Evolutionary conservation across 2,797 vertebrate species (phyloP).

Genomic region (Hapalemur alaotrensis): DNA sequence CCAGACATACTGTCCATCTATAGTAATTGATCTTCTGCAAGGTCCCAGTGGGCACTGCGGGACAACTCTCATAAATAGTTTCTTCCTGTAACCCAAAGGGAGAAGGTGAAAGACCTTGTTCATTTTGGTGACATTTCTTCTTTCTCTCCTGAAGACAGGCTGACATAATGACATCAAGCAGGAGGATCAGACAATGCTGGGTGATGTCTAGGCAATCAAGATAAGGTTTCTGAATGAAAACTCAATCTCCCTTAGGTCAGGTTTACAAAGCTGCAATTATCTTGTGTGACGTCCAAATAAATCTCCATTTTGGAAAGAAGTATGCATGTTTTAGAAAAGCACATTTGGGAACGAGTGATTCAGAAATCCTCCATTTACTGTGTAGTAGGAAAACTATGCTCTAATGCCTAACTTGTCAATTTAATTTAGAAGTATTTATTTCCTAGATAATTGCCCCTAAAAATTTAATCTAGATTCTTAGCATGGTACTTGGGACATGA

Average conservation of each 20-base stretch:
- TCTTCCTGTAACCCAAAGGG: not conserved
- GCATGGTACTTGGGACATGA: not conserved
- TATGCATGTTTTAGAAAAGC: not conserved
- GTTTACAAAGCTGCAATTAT: not conserved
- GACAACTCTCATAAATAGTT: constrained; percentile 30
- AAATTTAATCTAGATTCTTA: not conserved
- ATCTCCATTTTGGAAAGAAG: constrained; percentile 1
- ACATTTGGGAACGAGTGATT: not conserved
- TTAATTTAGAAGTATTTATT: not conserved
- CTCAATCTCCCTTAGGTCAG: not conserved
- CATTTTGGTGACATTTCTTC: not conserved
- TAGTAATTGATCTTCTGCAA: constrained; percentile 53
- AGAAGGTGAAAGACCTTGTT: constrained; percentile 35
- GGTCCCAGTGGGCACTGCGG: not conserved
- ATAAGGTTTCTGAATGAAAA: not conserved
- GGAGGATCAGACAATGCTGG: not conserved
- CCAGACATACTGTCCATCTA: constrained; percentile 6
- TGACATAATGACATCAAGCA: constrained; percentile 16
- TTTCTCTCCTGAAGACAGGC: not conserved
- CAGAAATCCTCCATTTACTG: not conserved
- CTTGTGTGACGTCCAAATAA: not conserved
- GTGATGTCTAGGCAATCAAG: not conserved
- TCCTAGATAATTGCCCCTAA: not conserved
- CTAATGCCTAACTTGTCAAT: not conserved
- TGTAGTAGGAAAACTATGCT: not conserved